Evolutionary conservation across 2,888 invertebrate genomes (phyloP).

Genomic region (Spicauda simplicius): DNA sequence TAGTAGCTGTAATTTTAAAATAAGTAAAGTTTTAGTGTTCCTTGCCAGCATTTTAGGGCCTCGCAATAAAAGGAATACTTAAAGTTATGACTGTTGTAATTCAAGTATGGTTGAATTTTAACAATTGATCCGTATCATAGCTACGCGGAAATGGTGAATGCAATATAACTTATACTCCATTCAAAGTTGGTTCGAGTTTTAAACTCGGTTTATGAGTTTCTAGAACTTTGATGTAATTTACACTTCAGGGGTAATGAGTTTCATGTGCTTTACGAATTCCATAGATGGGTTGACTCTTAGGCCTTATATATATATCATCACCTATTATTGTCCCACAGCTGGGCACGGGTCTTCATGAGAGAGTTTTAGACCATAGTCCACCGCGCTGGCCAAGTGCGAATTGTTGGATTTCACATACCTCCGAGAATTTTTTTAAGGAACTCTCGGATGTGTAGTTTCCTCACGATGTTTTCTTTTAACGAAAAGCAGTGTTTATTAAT

Average conservation of each 20-base stretch:
- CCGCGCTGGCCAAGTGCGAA: no score
- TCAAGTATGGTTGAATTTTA: conserved; percentile 18
- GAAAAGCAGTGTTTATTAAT: no score
- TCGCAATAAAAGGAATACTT: conserved; percentile 25
- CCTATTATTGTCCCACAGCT: no score
- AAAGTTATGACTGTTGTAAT: conserved; percentile 24
- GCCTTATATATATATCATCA: no score
- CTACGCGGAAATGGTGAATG: conserved; percentile 11
- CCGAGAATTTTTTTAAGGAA: no score
- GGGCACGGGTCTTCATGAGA: no score
- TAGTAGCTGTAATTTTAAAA: neutral
- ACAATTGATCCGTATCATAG: conserved; percentile 27
- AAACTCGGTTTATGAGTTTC: conserved; percentile 2
- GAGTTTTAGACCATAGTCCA: no score
- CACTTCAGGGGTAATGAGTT: neutral
- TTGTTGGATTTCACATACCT: no score
- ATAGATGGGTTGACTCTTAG: neutral
- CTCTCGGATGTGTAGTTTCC: no score
- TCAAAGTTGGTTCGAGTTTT: conserved; percentile 12
- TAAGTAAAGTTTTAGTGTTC: conserved; percentile 4
- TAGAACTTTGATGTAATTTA: neutral
- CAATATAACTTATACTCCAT: conserved; percentile 19
- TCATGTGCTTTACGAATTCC: neutral
- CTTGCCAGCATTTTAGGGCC: conserved; percentile 22
- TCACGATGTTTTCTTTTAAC: no score